phyloP scores from a whole-genome alignment of 2,113 vertebrate species.

The Xiphias gladius region DNA sequence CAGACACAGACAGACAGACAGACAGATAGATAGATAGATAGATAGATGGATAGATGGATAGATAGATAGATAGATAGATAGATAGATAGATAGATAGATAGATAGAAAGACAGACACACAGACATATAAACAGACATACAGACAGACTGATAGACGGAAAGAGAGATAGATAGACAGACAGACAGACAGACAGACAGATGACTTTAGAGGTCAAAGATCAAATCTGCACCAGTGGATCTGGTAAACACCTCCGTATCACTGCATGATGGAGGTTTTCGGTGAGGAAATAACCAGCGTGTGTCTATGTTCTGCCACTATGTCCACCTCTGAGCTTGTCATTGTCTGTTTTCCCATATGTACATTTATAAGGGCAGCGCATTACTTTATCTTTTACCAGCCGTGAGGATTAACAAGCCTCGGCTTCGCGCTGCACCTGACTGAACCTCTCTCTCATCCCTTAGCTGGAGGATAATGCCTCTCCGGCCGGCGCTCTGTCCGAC shows the following conservation, averaged over 20 bases:
- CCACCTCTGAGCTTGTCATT: constrained; percentile 13
- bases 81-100: no score
- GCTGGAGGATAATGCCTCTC: constrained; percentile 72
- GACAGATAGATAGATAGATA: no score
- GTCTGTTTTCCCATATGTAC: constrained; percentile 25
- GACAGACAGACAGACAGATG: neutral
- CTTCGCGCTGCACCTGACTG: constrained; percentile 73
- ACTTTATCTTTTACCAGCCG: constrained; percentile 59
- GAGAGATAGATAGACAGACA: no score
- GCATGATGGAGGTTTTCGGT: constrained; percentile 18
- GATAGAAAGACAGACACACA: no score
- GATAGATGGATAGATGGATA: no score
- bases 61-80: neutral
- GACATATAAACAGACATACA: no score
- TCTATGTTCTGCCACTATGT: constrained; percentile 2
- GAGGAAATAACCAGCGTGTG: constrained; percentile 9
- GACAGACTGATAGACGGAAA: no score
- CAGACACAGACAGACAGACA: no score
- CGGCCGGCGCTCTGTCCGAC: constrained; percentile 61
- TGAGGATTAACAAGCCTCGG: constrained; percentile 70
- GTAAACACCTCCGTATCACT: constrained; percentile 1
- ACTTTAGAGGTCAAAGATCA: constrained; percentile 38
- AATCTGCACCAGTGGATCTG: neutral
- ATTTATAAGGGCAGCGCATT: constrained; percentile 35
- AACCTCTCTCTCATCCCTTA: constrained; percentile 67